Base-by-base conservation (phyloP, 1,140 invertebrate genomes). In the Lepidurus couesii region DNA sequence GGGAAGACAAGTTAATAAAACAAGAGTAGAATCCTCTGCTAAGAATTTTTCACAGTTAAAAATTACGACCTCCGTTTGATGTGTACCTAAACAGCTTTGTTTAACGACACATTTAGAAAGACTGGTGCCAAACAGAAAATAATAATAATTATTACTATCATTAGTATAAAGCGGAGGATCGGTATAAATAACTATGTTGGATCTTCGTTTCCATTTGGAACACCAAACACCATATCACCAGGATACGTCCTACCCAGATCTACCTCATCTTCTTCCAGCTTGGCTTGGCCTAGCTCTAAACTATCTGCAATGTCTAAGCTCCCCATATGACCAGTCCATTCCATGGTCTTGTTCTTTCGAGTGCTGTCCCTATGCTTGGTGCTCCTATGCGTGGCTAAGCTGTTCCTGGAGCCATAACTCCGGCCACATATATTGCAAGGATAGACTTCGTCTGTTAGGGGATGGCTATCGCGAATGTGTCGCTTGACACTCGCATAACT, bases 381-480 rank as follows among this genome's bases (percentile, higher is more conserved):
- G 6, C 43, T 45, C 43, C 75, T 44, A 47, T 77, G 75, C 21
- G 75, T 77, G 10, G 75, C 47, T 26, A 77, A 24, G 21, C 75
- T 77, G 75, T 77, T 77, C 26, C 47, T 24, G 13, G 75, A 45
- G 42, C 75, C 43, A 43, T 77, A 77, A 44, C 43, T 77, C 9
- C 75, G 26, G 44, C 75, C 75, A 43, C 75, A 77, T 5, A 77
- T 44, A 45, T 77, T 47, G 42, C 75, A 77, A 9, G 75, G 75
- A 43, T 44, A 77, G 13, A 77, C 75, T 34, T 47, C 24, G 44
- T 77, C 47, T 21, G 43, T 44, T 26, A 26, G 24, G 42, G 43
- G 24, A 43, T 77, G 75, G 24, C 75, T 44, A 47, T 77, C 75
- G 43, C 75, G 75, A 77, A 77, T 77, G 47, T 77, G 75, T 42